Conservation (phyloP, 2,797 vertebrate genomes). For the Vultur gryphus region DNA sequence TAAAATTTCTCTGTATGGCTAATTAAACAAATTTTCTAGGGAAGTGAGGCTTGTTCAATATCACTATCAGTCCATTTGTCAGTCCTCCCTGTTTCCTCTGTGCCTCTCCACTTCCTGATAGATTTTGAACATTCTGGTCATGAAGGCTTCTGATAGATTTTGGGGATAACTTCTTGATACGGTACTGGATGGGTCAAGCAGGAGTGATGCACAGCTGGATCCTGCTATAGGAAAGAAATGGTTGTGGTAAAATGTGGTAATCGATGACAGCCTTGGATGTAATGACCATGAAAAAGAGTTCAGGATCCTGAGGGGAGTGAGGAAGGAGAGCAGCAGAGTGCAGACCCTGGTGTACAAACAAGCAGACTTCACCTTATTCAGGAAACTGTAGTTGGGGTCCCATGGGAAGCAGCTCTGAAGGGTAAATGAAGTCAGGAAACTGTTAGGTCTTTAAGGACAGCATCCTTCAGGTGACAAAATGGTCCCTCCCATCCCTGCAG, state of each 20-base stretch:
- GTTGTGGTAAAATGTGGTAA: neutral
- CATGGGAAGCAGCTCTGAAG: neutral
- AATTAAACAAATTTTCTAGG: neutral
- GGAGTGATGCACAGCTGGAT: neutral
- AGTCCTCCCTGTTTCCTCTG: neutral
- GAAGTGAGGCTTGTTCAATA: neutral
- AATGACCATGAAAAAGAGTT: neutral
- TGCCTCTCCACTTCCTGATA: neutral
- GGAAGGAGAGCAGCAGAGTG: neutral
- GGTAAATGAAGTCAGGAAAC: neutral
- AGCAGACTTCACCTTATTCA: neutral
- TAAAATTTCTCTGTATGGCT: neutral
- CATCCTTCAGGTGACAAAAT: neutral
- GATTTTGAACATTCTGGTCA: neutral
- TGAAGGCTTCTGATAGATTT: neutral
- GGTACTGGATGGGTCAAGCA: neutral
- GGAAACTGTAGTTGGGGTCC: neutral
- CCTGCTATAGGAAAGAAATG: neutral
- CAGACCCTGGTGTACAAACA: neutral
- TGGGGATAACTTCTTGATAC: neutral
- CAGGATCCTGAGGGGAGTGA: neutral
- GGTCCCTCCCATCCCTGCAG: neutral
- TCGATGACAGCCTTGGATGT: neutral
- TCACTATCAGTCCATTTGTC: neutral
- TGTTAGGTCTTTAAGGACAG: neutral